Conservation (phyloP, 1,140 invertebrate genomes). For the Lycorma delicatula region DNA sequence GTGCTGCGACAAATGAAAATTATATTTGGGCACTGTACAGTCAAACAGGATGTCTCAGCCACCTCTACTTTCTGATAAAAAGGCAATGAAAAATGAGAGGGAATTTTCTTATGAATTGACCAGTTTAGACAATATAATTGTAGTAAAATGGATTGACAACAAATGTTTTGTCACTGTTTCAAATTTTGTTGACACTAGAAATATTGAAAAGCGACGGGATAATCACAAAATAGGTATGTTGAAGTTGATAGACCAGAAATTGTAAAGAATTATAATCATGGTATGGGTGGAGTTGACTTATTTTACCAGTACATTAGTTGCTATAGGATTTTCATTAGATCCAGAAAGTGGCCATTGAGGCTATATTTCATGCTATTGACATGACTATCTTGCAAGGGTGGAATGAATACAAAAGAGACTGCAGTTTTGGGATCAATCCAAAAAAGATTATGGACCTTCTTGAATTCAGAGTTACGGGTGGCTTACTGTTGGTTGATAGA, state of each 20-base stretch:
- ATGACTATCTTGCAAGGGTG: constrained; percentile 27
- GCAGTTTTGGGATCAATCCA: background rate
- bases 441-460: background rate
- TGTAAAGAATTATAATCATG: constrained; percentile 32
- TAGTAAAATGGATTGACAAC: constrained; percentile 39
- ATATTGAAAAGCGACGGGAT: constrained; percentile 34
- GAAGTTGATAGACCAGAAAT: constrained; percentile 28
- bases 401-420: constrained; percentile 29
- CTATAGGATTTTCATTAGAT: constrained; percentile 30
- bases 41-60: no score
- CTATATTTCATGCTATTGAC: constrained; percentile 32
- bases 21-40: constrained; percentile 33
- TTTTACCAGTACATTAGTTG: constrained; percentile 25
- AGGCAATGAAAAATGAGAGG: no score
- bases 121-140: constrained; percentile 30
- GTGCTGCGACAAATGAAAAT: constrained; percentile 34
- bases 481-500: background rate
- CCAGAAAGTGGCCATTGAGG: constrained; percentile 33
- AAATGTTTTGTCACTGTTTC: constrained; percentile 35
- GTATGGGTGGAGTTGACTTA: constrained; percentile 37
- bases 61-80: no score
- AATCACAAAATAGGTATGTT: no score
- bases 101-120: constrained; percentile 38
- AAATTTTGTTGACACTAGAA: constrained; percentile 38
- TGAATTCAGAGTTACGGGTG: background rate